Conservation (phyloP, 1,140 invertebrate species). For the Calephelis nemesis region DNA sequence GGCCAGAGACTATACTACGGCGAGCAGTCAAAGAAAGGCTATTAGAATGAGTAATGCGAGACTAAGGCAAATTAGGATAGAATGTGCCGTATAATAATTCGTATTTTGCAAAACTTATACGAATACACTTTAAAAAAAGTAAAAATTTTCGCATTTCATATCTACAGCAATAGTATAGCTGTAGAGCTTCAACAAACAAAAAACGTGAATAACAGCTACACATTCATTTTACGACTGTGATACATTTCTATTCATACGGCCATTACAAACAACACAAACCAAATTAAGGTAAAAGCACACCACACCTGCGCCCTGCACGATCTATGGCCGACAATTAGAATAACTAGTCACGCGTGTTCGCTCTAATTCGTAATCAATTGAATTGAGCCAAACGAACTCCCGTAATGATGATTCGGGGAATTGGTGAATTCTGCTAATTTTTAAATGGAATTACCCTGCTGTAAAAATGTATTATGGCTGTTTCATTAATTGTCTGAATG, state of each 20-base stretch:
- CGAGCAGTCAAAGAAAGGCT: no score
- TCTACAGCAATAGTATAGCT: no score
- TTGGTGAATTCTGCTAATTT: neutral
- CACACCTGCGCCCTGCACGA: conserved; percentile 3
- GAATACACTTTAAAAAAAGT: no score
- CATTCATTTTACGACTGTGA: conserved; percentile 1
- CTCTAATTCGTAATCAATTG: conserved; percentile 10
- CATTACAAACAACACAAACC: neutral
- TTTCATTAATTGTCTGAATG: no score
- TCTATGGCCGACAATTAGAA: conserved; percentile 12
- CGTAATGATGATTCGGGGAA: conserved; percentile 9
- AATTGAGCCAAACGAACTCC: conserved; percentile 8
- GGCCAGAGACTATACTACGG: no score
- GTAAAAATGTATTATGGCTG: no score
- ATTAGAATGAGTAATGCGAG: no score
- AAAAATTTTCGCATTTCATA: no score
- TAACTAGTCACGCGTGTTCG: conserved; percentile 7
- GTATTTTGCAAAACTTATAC: no score
- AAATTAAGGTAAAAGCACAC: conserved; percentile 3
- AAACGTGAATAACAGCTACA: neutral
- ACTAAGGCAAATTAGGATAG: no score
- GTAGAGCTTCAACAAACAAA: no score
- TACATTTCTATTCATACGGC: conserved; percentile 1
- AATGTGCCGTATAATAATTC: no score
- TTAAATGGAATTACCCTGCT: neutral